Base-by-base conservation (phyloP, 2,888 invertebrate species). In the Hybos culiciformis region DNA sequence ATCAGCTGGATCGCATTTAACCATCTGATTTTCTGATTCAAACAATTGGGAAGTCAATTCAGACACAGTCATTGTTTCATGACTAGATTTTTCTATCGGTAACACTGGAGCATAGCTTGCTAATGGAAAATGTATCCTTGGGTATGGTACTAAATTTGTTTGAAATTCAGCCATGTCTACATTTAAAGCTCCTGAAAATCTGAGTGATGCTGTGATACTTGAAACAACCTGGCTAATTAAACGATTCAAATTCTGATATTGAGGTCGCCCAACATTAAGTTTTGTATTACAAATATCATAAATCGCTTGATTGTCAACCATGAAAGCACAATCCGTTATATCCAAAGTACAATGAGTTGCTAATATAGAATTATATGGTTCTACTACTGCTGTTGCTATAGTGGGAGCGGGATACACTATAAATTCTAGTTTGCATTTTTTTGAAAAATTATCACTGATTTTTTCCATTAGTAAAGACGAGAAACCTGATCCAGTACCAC, bases 251-350 rank as follows among this genome's bases (percentile, higher is more conserved):
- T 78, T 77, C 7, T 72, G 71, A 59, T 78, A 79, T 2, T 74
- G 71, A 19, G 78, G 79, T 20, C 77, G 63, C 37, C 71, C 70
- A 45, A 78, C 72, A 51, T 69, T 71, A 46, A 80, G 72, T 12
- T 52, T 52, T 42, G 0, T 45, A 47, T 83, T 72, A 66, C 88
- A 90, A 56, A 91, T 87, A 58, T 90, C 87, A 63, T 88, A 87
- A 54, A 88, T 80, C 2, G 90, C 88, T 60, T 91, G 87, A 56
- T 91, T 91, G 69, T 91, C 90, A 5, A 86, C 85, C 82, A 88
- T 83, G 61, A 91, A 91, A 3, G 86, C 82, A 60, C 90, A 90
- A 63, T 90, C 87, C 0, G 84, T 82, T 58, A 83, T 83, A 51
- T 72, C 61, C 66, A 91, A 72, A 8, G 88, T 88, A 31, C 83